Evolutionary conservation across 2,113 vertebrate genomes (phyloP), one percentile per base, ranked within the genome.

Genomic region (Carassius auratus): DNA sequence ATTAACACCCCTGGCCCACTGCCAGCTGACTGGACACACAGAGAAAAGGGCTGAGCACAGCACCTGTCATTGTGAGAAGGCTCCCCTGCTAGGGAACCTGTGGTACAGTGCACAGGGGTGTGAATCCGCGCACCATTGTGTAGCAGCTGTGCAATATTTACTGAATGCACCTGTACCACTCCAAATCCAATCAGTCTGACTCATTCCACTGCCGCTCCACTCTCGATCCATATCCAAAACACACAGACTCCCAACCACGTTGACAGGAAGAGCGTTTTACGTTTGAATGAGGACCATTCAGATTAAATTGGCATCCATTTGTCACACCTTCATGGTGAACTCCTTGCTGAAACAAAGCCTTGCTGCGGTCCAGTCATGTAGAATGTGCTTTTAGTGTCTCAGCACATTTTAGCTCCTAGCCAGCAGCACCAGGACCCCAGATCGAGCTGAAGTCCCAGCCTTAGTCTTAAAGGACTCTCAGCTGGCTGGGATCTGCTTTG

Each of bases 381-480:
- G 57, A 76, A 48, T 26, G 73, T 77, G 74, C 12, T 48, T 33
- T n/a, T n/a, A 81, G 81, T 85, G 76, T 88, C 83, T 76, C 23
- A 45, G n/a, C 30, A 50, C 74, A 12, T 55, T 76, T 55, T 26
- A 76, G 75, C 50, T 14, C 42, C 42, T 48, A 85, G 69, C 38
- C 14, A 8, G 57, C 42, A 83, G 42, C 33, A 71, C 33, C 68
- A 2, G 68, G 15, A 23, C 59, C 69, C 85, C 76, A 23, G 73
- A 64, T 38, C 48, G 45, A 86, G 87, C 86, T 89, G 90, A 91
- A 57, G 88, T 92, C 87, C 81, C 88, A 89, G 93, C 90, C 91
- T 90, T 92, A 89, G 91, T 87, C 86, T 87, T 87, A 90, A 89
- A 87, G 88, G 90, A 90, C 75, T 77, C 85, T 87, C 84, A 75